Base-by-base conservation (phyloP, 1,140 invertebrate species). In the Pseudomyrmex concolor region DNA sequence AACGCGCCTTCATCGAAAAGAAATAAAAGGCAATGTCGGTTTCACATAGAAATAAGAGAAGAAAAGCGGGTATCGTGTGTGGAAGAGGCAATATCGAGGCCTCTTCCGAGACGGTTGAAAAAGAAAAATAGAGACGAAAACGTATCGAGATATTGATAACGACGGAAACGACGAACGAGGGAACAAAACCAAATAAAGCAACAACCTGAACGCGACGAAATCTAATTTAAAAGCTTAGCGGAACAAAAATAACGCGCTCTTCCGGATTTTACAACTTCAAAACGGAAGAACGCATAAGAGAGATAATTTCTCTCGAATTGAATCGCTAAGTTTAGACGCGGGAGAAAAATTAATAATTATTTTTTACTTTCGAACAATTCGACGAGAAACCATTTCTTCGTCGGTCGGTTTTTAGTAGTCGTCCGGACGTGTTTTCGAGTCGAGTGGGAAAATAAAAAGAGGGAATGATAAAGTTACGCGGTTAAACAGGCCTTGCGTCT, bases 141-240 rank as follows among this genome's bases (percentile, higher is more conserved):
- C 34, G 50, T 77, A 67, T 78, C 50, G 63, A 57, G 74, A 78
- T 64, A 78, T 48, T 51, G 74, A 78, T 78, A 78, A 78, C 74
- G 34, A 22, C 45, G 17, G 34, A 25, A 77, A 77, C 51, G 63
- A 15, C 50, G 64, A 68, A 19, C 19, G 50, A 68, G 48, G 34
- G 17, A 77, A 13, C 17, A 48, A 78, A 68, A 68, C 34, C 45
- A 51, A 64, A 67, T 55, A n/a, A 43, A 55, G 17, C 74, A 13
- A 57, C 22, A 19, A 78, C 17, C 17, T 19, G 15, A 70, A 48
- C 54, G 13, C 64, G 64, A 48, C 9, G 13, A 13, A 15, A 68
- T 78, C 50, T 57, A 48, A 55, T 78, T 78, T 70, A 60, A 48
- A 10, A 48, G 19, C 17, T 25, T 9, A 13, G 12, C 55, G 67